phyloP scores from a whole-genome alignment of 2,797 vertebrate species.

The Harpagifer antarcticus region DNA sequence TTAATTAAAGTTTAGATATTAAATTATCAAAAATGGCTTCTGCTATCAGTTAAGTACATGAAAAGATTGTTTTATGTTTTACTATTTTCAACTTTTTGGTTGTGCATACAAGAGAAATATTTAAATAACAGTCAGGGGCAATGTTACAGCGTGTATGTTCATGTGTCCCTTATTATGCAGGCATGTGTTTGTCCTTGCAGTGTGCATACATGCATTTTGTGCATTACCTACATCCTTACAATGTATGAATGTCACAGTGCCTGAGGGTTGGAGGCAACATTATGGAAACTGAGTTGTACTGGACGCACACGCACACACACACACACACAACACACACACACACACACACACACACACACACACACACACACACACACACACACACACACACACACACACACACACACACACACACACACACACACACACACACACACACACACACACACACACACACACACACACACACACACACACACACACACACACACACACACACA shows the following conservation, averaged over 20 bases:
- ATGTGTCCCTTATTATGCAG: too few species aligned
- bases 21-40: conserved; percentile 30
- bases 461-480: background rate
- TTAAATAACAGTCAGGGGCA: background rate
- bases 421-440: background rate
- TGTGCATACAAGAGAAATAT: background rate
- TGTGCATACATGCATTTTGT: too few species aligned
- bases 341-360: background rate
- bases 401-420: too few species aligned
- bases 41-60: conserved; percentile 21
- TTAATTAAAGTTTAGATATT: conserved; percentile 11
- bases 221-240: too few species aligned
- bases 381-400: background rate
- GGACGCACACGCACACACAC: too few species aligned
- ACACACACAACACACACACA: too few species aligned
- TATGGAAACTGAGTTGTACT: too few species aligned
- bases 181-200: too few species aligned
- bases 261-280: too few species aligned
- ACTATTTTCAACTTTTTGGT: background rate
- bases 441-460: background rate
- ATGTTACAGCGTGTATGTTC: too few species aligned
- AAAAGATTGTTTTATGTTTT: conserved; percentile 20
- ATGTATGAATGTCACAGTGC: too few species aligned
- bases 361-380: background rate
- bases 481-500: too few species aligned